A percentile compares a stretch with the other conserved stretches of the same genome.
Conservation (phyloP, 2,797 vertebrate species). For the Lagodon rhomboides region DNA sequence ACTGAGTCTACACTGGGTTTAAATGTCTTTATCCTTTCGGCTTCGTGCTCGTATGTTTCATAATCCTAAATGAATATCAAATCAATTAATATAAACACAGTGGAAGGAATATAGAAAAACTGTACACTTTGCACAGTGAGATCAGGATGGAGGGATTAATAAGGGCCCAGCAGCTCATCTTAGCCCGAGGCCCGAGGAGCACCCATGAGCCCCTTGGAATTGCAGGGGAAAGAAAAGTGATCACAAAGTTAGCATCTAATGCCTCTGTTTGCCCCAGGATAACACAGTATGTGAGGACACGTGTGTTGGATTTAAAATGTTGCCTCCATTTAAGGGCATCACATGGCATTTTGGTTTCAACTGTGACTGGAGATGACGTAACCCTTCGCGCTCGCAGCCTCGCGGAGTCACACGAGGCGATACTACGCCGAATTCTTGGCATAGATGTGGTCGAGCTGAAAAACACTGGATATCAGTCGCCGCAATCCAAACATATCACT, state of each 20-base stretch:
- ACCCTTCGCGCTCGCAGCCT: background rate
- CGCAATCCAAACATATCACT: slow-evolving; percentile 74
- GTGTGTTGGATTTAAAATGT: background rate
- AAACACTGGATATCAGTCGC: slow-evolving; percentile 43
- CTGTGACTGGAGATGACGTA: background rate
- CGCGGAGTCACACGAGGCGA: background rate
- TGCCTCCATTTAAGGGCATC: background rate
- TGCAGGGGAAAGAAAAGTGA: background rate
- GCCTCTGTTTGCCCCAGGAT: background rate
- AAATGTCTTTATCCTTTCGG: background rate
- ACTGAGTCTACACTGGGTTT: background rate
- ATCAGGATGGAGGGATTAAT: no score
- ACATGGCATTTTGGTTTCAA: background rate
- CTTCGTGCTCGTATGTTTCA: background rate
- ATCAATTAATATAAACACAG: background rate
- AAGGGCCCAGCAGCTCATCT: background rate
- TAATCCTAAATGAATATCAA: background rate
- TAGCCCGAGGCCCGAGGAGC: background rate
- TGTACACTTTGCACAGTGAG: background rate
- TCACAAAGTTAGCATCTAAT: background rate
- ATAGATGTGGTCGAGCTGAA: slow-evolving; percentile 34
- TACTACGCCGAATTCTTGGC: slow-evolving; percentile 39
- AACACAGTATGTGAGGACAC: background rate
- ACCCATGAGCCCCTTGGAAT: background rate
- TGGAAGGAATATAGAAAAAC: background rate